Base-by-base conservation (phyloP, 2,888 invertebrate species). In the Bellardia bayeri region DNA sequence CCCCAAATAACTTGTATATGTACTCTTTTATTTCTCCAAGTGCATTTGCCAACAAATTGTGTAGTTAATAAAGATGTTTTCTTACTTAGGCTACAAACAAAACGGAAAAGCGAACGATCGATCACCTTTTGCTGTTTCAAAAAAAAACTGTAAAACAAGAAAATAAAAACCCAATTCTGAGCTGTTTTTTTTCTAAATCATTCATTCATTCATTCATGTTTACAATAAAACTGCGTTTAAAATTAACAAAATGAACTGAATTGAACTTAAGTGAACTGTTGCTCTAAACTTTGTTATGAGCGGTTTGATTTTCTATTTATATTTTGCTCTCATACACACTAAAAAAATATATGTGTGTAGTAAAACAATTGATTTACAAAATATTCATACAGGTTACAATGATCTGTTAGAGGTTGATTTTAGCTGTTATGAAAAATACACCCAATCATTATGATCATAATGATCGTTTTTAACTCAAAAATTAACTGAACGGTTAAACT, bases 91-190 rank as follows among this genome's bases (percentile, higher is more conserved):
- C 16, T 14, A 69, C 9, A 69, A 68, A 68, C 2, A 33, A 61
- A 82, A 76, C 82, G 82, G 82, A 61, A 76, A 76, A 71, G 7
- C 11, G 30, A 81, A 64, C 80, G 40, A 66, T 74, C 80, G 72
- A 85, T 85, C 85, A 78, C 81, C 86, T 74, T 40, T 82, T 63
- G 74, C 86, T 76, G 85, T 82, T 75, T 37, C n/a, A 54, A 63
- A 69, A 68, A 66, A 30, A 71, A 58, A n/a, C 78, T 16, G 69
- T 61, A 69, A 7, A 61, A 61, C 49, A 61, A 69, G 69, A 33
- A 30, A 13, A 66, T 7, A 2, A n/a, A 72, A 64, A 72, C 81
- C 63, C 54, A 81, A 72, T 74, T 81, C 45, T 51, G 56, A 56
- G 56, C 72, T 56, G 64, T 64, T 51, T 42, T 30, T 56, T 72